These are phyloP conservation scores for Passerculus sandwichensis DNA, from an alignment of 2,797 vertebrate genomes.

Conservation along the genomic window DNA sequence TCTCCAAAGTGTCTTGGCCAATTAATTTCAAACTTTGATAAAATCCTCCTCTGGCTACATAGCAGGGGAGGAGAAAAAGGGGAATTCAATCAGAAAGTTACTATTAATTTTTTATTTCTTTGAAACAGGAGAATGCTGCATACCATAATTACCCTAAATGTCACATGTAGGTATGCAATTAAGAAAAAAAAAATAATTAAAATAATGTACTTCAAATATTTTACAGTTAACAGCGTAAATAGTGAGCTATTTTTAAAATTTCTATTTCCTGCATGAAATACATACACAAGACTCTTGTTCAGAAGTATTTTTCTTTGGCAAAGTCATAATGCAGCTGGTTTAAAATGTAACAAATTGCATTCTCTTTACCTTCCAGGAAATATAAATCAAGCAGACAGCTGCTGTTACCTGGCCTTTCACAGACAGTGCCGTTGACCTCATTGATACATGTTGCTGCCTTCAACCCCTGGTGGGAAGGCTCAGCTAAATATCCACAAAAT, in stretches of 20 bases:
- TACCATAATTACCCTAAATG: slow-evolving; percentile 22
- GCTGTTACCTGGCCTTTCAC: slow-evolving; percentile 88
- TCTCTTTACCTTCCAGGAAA: not conserved
- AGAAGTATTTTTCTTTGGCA: not conserved
- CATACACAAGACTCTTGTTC: not conserved
- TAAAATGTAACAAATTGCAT: rapidly evolving
- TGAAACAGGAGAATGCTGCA: not conserved
- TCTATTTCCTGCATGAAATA: not conserved
- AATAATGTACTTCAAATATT: not conserved
- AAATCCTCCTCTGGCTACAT: slow-evolving; percentile 27
- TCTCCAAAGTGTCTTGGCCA: slow-evolving; percentile 21
- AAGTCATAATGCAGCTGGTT: not conserved
- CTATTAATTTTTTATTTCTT: not conserved
- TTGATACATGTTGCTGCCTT: slow-evolving; percentile 94
- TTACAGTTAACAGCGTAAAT: not conserved
- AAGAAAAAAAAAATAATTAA: slow-evolving; percentile 8
- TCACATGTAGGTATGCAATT: not conserved
- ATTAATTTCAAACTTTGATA: slow-evolving; percentile 46
- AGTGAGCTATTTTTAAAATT: not conserved
- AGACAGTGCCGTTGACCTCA: slow-evolving; percentile 91
- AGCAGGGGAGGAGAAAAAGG: not conserved
- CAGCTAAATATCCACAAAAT: slow-evolving; percentile 93
- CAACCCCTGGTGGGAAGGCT: slow-evolving; percentile 86
- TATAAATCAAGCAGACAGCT: rapidly evolving
- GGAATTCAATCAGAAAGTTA: not conserved